These are phyloP conservation scores for Dreissena polymorpha DNA, from an alignment of 1,140 invertebrate species.

Conservation along the genomic window DNA sequence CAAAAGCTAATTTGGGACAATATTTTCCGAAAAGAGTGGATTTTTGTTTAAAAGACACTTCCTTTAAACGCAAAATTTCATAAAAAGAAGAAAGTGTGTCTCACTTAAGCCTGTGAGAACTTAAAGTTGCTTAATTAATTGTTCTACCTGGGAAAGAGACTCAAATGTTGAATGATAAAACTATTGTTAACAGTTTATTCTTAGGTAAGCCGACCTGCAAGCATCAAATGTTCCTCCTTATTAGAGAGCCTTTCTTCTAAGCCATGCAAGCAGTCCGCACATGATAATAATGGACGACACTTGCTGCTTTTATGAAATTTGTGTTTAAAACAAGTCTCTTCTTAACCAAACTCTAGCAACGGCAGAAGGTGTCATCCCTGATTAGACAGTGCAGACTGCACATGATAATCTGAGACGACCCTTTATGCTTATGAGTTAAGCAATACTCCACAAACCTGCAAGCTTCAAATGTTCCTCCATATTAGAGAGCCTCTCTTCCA, in stretches of 20 bases:
- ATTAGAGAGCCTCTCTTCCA: conserved; percentile 83
- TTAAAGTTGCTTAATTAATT: background rate
- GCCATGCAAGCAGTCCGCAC: background rate
- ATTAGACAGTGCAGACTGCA: too few species aligned
- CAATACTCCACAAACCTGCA: conserved; percentile 12
- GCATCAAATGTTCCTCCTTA: background rate
- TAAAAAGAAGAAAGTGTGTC: too few species aligned
- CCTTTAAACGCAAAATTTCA: too few species aligned
- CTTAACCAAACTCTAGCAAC: too few species aligned
- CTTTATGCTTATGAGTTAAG: background rate
- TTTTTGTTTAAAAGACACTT: too few species aligned
- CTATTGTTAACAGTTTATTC: background rate
- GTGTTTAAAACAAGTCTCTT: too few species aligned
- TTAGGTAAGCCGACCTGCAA: background rate
- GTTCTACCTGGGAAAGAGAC: background rate
- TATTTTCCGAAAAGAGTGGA: too few species aligned
- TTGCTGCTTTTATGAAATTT: background rate
- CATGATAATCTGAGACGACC: too few species aligned
- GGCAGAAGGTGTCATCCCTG: too few species aligned
- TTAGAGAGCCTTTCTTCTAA: background rate
- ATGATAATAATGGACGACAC: background rate
- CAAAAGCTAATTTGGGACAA: too few species aligned
- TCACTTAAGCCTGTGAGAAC: too few species aligned
- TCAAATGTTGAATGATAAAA: background rate
- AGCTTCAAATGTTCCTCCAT: conserved; percentile 82